Percentiles rank a stretch among this genome's conserved stretches.
phyloP scores from a whole-genome alignment of 2,888 invertebrate species.

The Myopa tessellatipennis region DNA sequence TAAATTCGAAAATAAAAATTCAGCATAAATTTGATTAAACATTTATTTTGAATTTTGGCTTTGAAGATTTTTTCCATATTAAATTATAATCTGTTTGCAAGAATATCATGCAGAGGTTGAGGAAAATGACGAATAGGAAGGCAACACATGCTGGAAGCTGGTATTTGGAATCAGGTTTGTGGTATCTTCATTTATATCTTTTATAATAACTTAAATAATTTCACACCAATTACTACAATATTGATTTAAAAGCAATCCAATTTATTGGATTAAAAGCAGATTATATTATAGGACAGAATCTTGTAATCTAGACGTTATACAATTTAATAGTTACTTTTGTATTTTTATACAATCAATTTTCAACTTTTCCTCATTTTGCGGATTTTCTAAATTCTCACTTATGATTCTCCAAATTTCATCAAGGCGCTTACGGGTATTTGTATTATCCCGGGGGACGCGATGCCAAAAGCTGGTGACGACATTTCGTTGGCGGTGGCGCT shows the following conservation, averaged over 20 bases:
- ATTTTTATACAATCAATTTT: too few species aligned
- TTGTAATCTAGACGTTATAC: too few species aligned
- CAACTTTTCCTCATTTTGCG: too few species aligned
- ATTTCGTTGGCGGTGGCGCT: constrained; percentile 51
- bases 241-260: too few species aligned
- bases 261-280: background rate
- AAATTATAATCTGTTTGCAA: too few species aligned
- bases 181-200: too few species aligned
- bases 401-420: constrained; percentile 55
- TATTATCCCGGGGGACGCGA: constrained; percentile 56
- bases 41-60: too few species aligned
- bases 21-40: too few species aligned
- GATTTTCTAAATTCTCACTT: constrained; percentile 12
- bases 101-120: background rate
- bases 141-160: constrained; percentile 96
- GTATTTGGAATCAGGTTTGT: constrained; percentile 90
- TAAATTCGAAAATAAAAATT: too few species aligned
- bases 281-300: background rate
- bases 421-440: constrained; percentile 56
- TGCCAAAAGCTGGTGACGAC: constrained; percentile 56
- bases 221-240: background rate
- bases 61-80: too few species aligned
- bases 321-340: too few species aligned
- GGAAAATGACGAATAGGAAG: constrained; percentile 76
- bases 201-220: background rate